phyloP scores from a whole-genome alignment of 2,113 vertebrate species.

The Solea senegalensis region DNA sequence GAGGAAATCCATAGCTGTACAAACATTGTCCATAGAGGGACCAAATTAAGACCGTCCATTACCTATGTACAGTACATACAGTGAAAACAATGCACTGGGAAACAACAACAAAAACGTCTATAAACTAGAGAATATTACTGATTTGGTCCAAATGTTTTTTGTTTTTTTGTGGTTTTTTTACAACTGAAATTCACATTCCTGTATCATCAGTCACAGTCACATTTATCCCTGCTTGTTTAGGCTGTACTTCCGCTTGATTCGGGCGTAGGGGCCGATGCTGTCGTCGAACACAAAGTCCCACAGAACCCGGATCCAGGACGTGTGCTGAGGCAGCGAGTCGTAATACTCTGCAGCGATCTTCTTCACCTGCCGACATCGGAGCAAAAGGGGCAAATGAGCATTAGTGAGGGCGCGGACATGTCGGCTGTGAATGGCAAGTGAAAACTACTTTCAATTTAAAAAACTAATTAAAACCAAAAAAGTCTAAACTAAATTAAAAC shows the following conservation, averaged over 20 bases:
- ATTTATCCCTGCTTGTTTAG: slow-evolving; percentile 75
- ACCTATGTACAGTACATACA: neutral
- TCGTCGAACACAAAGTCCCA: slow-evolving; percentile 97
- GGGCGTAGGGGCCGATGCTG: slow-evolving; percentile 89
- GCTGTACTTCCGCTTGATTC: slow-evolving; percentile 91
- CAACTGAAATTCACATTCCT: slow-evolving; percentile 17
- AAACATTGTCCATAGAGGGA: slow-evolving; percentile 1
- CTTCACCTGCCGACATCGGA: slow-evolving; percentile 85
- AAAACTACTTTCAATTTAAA: too few species aligned
- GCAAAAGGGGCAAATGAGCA: neutral
- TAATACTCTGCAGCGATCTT: slow-evolving; percentile 96
- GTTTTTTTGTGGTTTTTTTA: neutral
- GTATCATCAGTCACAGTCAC: neutral
- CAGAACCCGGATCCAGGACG: slow-evolving; percentile 92
- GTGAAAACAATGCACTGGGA: neutral
- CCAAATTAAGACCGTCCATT: neutral
- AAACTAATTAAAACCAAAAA: too few species aligned
- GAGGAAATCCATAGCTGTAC: neutral
- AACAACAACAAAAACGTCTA: neutral
- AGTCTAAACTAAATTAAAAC: too few species aligned
- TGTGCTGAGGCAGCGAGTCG: slow-evolving; percentile 90
- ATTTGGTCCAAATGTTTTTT: neutral
- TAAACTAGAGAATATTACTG: neutral
- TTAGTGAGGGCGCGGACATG: neutral
- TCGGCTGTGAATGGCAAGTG: too few species aligned